phyloP scores from a whole-genome alignment of 2,797 vertebrate genomes.

The Remorina albescens region DNA sequence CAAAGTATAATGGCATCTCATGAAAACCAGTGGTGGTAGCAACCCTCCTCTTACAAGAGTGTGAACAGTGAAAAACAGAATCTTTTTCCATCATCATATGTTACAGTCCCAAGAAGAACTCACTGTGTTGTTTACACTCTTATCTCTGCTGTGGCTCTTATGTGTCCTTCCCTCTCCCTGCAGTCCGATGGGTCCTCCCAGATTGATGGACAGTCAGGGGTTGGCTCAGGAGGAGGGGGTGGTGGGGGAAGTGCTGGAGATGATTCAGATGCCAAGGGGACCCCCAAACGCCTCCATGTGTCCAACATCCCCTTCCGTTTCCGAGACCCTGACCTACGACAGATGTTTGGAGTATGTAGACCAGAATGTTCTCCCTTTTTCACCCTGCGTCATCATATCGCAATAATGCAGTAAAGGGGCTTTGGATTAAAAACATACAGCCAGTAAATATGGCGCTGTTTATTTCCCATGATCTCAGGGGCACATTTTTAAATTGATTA shows the following conservation, averaged over 20 bases:
- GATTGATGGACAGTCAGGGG: slow-evolving; percentile 91
- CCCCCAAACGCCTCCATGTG: slow-evolving; percentile 97
- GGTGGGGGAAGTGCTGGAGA: slow-evolving; percentile 81
- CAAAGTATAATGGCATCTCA: not conserved
- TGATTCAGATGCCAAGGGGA: slow-evolving; percentile 92
- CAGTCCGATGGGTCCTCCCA: slow-evolving; percentile 95
- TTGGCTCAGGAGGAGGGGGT: slow-evolving; percentile 79
- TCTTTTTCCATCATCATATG: not conserved
- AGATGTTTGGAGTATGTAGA: slow-evolving; percentile 97
- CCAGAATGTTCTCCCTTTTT: not conserved
- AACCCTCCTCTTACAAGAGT: too few relatives aligned
- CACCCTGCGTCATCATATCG: not conserved
- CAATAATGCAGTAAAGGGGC: not conserved
- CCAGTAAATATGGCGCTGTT: slow-evolving; percentile 5
- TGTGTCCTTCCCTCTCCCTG: slow-evolving; percentile 65
- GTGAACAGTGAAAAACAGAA: not conserved
- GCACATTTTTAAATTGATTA: slow-evolving; percentile 13
- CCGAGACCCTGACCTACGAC: slow-evolving; percentile 96
- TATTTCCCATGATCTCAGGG: not conserved
- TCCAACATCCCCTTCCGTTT: slow-evolving; percentile 99
- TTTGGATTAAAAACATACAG: slow-evolving; percentile 14
- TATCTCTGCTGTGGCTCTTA: slow-evolving; percentile 11
- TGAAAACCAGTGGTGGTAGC: not conserved
- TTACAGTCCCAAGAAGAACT: not conserved
- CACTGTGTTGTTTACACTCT: slow-evolving; percentile 3